phyloP scores from a whole-genome alignment of 1,140 invertebrate species.

The Kradibia gibbosae region DNA sequence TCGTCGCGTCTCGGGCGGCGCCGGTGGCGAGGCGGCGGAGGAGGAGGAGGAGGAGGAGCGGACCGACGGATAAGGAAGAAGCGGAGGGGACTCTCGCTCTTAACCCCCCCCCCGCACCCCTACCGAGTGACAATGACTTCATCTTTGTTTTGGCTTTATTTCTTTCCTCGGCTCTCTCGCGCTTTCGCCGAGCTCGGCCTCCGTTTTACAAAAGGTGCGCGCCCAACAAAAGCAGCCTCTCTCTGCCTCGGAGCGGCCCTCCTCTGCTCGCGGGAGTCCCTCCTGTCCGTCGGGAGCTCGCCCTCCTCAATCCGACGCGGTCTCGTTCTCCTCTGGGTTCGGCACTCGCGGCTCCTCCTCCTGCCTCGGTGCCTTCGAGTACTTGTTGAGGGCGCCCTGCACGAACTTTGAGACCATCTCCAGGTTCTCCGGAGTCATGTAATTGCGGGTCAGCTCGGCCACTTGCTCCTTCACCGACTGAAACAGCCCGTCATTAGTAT shows the following conservation, averaged over 20 bases:
- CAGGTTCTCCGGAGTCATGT: slow-evolving; percentile 72
- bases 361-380: slow-evolving; percentile 54
- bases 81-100: not conserved
- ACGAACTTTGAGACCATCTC: slow-evolving; percentile 77
- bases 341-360: not conserved
- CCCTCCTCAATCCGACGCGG: not conserved
- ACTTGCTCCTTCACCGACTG: slow-evolving; percentile 57
- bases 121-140: not conserved
- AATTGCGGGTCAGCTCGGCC: slow-evolving; percentile 57
- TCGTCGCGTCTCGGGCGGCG: too few species aligned
- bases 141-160: not conserved
- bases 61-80: not conserved
- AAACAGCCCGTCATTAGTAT: not conserved
- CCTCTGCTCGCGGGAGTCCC: not conserved
- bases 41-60: not conserved
- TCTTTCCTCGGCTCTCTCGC: not conserved
- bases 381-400: slow-evolving; percentile 78
- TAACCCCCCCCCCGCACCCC: not conserved
- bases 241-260: too few species aligned
- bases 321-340: not conserved
- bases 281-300: not conserved
- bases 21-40: too few species aligned
- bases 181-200: not conserved
- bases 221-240: not conserved
- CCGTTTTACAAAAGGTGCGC: not conserved